These are phyloP conservation scores for Mus musculus DNA, from an alignment of 2,113 vertebrate species.

Conservation along the genomic window GRCm39 chr1:161560001-161560500, in stretches of 20 bases:
- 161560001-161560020: too few species aligned
- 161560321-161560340: conserved; percentile 17
- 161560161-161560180: neutral
- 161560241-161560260: neutral
- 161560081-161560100: neutral
- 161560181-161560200: neutral
- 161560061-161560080: neutral
- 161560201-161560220: neutral
- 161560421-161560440: neutral
- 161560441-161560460: neutral
- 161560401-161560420: neutral
- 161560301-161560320: neutral
- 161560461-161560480: neutral
- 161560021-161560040: neutral
- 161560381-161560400: neutral
- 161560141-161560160: neutral
- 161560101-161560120: neutral
- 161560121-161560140: neutral
- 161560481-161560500: neutral
- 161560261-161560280: neutral
- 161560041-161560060: neutral
- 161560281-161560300: conserved; percentile 1
- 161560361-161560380: neutral
- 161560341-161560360: neutral
- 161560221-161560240: neutral